Percentiles rank a stretch among this genome's conserved stretches.
These are phyloP conservation scores for Phyllotreta cruciferae DNA, from an alignment of 2,888 invertebrate species.

Conservation along the genomic window DNA sequence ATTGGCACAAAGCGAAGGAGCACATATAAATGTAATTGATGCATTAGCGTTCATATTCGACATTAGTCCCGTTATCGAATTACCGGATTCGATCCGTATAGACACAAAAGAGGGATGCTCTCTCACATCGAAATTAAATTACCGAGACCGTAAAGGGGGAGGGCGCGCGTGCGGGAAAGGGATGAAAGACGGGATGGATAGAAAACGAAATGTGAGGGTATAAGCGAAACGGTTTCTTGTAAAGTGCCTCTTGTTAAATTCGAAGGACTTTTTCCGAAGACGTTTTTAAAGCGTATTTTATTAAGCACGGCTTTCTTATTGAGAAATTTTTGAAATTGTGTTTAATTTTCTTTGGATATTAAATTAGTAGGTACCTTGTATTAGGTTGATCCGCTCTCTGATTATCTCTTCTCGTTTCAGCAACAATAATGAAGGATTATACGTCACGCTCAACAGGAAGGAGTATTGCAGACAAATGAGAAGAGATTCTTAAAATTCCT, in stretches of 20 bases:
- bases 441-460: too few relatives aligned
- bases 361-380: too few relatives aligned
- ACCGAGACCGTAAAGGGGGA: not conserved
- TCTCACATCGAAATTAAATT: slow-evolving; percentile 29
- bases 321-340: too few relatives aligned
- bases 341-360: too few relatives aligned
- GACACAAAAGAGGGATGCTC: slow-evolving; percentile 31
- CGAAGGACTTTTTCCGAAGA: slow-evolving; percentile 9
- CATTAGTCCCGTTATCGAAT: slow-evolving; percentile 31
- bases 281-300: not conserved
- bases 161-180: not conserved
- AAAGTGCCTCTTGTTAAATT: slow-evolving; percentile 20
- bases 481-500: too few relatives aligned
- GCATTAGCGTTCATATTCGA: slow-evolving; percentile 29
- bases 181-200: not conserved
- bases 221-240: slow-evolving; percentile 7
- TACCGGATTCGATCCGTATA: slow-evolving; percentile 27
- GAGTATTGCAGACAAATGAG: too few relatives aligned
- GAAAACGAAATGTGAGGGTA: too few relatives aligned
- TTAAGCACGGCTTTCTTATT: too few relatives aligned
- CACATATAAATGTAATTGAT: slow-evolving; percentile 3
- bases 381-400: too few relatives aligned
- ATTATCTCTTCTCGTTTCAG: too few relatives aligned
- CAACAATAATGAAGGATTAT: too few relatives aligned
- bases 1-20: too few relatives aligned